Evolutionary conservation across 2,797 vertebrate genomes (phyloP).

Genomic region (Cynodonichthys magdalenae): DNA sequence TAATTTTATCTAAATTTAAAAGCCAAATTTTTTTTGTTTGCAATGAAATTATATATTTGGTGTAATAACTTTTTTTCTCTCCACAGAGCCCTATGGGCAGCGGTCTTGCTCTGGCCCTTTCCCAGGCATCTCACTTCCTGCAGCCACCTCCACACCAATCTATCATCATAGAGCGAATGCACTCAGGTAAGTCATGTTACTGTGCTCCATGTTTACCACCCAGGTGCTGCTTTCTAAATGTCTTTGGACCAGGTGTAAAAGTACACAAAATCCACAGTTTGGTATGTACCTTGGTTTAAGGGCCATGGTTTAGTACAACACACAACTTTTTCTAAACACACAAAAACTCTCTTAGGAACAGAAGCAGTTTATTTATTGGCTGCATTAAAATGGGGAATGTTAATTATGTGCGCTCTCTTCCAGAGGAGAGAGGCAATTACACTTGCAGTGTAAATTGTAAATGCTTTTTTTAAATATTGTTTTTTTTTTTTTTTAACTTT

Average conservation of each 20-base stretch:
- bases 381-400: too few relatives aligned
- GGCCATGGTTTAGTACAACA: too few relatives aligned
- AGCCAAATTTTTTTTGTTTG: too few relatives aligned
- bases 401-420: too few relatives aligned
- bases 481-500: not conserved
- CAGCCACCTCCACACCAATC: constrained; percentile 98
- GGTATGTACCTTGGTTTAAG: too few relatives aligned
- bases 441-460: too few relatives aligned
- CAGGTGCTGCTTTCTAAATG: not conserved
- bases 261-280: too few relatives aligned
- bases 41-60: not conserved
- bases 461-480: not conserved
- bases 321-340: too few relatives aligned
- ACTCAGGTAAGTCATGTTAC: constrained; percentile 86
- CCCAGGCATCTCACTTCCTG: constrained; percentile 97
- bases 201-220: not conserved
- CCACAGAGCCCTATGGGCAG: constrained; percentile 91
- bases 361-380: too few relatives aligned
- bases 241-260: not conserved
- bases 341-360: too few relatives aligned
- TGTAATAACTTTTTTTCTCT: constrained; percentile 15
- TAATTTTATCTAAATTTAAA: too few relatives aligned
- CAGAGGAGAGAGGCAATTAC: too few relatives aligned
- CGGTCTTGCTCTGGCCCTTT: constrained; percentile 95
- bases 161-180: constrained; percentile 99